These are phyloP conservation scores for Horisme vitalbata DNA, from an alignment of 2,888 invertebrate genomes.

Conservation along the genomic window DNA sequence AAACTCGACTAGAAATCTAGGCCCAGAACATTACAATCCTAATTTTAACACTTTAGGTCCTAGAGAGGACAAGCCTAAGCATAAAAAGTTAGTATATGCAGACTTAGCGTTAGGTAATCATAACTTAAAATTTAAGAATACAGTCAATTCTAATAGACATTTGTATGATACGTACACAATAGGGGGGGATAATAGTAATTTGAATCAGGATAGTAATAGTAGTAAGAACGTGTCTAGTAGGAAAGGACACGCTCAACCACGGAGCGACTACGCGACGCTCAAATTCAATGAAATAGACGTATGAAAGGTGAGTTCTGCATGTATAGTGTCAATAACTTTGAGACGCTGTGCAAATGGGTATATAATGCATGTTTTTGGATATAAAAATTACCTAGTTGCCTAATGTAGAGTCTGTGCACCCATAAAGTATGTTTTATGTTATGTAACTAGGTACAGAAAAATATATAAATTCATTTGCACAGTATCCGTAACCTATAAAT, in stretches of 20 bases:
- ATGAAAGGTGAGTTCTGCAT: constrained; percentile 65
- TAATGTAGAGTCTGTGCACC: too few relatives aligned
- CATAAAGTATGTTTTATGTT: too few relatives aligned
- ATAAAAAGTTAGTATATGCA: constrained; percentile 80
- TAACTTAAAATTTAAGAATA: constrained; percentile 82
- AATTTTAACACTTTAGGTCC: constrained; percentile 66
- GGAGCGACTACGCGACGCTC: constrained; percentile 77
- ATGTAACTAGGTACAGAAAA: too few relatives aligned
- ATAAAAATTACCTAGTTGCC: too few relatives aligned
- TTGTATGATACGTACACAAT: constrained; percentile 79
- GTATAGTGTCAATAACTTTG: background rate
- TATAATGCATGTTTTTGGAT: too few relatives aligned
- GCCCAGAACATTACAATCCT: constrained; percentile 59
- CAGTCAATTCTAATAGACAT: constrained; percentile 82
- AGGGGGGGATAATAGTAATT: constrained; percentile 69
- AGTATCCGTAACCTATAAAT: too few relatives aligned
- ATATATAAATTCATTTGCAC: too few relatives aligned
- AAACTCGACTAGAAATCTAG: constrained; percentile 72
- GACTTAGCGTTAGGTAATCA: constrained; percentile 81
- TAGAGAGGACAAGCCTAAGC: constrained; percentile 72
- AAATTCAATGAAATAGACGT: constrained; percentile 81
- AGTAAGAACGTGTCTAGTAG: constrained; percentile 57
- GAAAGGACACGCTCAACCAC: constrained; percentile 60
- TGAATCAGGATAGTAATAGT: constrained; percentile 64
- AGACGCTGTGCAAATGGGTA: too few relatives aligned